A percentile compares a stretch with the other conserved stretches of the same genome.
Conservation (phyloP, 2,888 invertebrate species). For the Plebejus melissa region DNA sequence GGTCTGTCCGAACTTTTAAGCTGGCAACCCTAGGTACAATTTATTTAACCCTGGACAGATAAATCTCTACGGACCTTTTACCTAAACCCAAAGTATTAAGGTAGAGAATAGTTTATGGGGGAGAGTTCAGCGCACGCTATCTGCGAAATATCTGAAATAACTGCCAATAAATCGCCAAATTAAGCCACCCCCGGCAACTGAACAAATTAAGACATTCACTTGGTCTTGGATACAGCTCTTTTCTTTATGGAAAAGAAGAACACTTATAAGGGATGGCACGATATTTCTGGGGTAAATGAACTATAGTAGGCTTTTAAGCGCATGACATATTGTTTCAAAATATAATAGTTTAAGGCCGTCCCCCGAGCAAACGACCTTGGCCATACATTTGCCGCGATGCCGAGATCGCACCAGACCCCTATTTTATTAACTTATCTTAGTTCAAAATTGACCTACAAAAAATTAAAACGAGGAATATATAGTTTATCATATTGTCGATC, state of each 20-base stretch:
- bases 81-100: neutral
- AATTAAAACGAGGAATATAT: too few relatives aligned
- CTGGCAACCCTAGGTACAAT: neutral
- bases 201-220: neutral
- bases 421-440: too few relatives aligned
- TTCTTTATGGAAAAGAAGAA: neutral
- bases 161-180: constrained; percentile 18
- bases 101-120: neutral
- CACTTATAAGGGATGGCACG: neutral
- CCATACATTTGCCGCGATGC: too few relatives aligned
- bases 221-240: neutral
- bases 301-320: neutral
- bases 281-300: neutral
- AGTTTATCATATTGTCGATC: too few relatives aligned
- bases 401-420: too few relatives aligned
- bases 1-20: neutral
- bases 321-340: too few relatives aligned
- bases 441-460: too few relatives aligned
- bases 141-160: neutral
- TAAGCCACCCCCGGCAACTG: neutral
- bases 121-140: neutral
- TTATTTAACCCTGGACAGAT: neutral
- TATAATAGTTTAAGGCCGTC: too few relatives aligned
- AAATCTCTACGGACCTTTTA: constrained; percentile 12
- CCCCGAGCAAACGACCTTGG: too few relatives aligned